phyloP scores from a whole-genome alignment of 2,888 invertebrate species.

The Mylabris sibirica region DNA sequence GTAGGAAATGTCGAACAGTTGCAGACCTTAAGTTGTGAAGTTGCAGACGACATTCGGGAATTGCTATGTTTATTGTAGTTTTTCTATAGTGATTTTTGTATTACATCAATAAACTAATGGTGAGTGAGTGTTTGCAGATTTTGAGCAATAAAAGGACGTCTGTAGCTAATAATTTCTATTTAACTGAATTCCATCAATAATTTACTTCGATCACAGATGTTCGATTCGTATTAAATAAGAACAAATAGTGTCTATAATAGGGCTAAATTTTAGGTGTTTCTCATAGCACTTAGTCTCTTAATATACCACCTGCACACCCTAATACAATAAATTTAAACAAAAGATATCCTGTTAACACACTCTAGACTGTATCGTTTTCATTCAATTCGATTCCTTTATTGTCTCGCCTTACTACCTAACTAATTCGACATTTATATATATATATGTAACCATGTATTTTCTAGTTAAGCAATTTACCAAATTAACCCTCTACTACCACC shows the following conservation, averaged over 20 bases:
- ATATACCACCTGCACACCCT: slow-evolving; percentile 2
- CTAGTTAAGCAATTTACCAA: slow-evolving; percentile 8
- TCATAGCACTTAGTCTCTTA: background rate
- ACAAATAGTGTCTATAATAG: slow-evolving; percentile 10
- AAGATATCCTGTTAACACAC: background rate
- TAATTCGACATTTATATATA: too few species aligned
- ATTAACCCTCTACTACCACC: background rate
- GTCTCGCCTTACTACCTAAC: background rate
- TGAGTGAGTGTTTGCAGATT: too few species aligned
- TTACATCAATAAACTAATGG: too few species aligned
- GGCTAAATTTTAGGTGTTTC: slow-evolving; percentile 8
- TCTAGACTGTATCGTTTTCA: background rate
- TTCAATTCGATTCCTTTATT: background rate
- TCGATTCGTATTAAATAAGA: background rate
- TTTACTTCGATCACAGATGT: slow-evolving; percentile 13
- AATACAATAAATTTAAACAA: slow-evolving; percentile 9
- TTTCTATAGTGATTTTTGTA: too few species aligned
- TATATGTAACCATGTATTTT: slow-evolving; percentile 1
- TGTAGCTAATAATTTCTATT: too few species aligned
- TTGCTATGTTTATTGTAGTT: too few species aligned
- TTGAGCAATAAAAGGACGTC: too few species aligned
- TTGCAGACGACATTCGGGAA: too few species aligned
- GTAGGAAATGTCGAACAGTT: too few species aligned
- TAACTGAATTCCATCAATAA: too few species aligned
- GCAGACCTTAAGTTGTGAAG: too few species aligned